Evolutionary conservation across 2,113 vertebrate species (phyloP).

Genomic region (Malurus cyaneus): DNA sequence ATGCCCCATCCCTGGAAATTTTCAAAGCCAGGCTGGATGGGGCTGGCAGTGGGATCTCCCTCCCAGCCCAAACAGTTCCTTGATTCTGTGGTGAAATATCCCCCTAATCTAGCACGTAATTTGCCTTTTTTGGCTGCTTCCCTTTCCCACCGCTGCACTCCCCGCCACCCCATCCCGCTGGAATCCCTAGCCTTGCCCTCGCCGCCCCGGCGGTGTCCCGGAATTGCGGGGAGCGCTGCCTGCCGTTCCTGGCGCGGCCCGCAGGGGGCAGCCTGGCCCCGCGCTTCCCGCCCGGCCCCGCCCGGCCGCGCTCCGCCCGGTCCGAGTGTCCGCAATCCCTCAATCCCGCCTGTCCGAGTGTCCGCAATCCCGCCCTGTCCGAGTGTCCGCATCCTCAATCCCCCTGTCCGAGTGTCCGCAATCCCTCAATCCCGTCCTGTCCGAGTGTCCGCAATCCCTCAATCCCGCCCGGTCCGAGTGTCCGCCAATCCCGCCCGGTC

Average conservation of each 20-base stretch:
- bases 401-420: too few relatives aligned
- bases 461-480: too few relatives aligned
- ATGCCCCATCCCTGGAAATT: background rate
- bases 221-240: background rate
- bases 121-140: rapidly evolving
- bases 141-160: rapidly evolving
- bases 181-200: rapidly evolving
- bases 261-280: conserved; percentile 39
- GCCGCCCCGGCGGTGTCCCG: background rate
- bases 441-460: too few relatives aligned
- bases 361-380: too few relatives aligned
- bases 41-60: background rate
- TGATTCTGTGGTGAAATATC: too few relatives aligned
- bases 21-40: background rate
- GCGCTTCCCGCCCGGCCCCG: background rate
- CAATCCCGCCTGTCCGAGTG: too few relatives aligned
- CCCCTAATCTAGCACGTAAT: rapidly evolving
- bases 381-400: too few relatives aligned
- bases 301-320: background rate
- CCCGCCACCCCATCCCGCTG: rapidly evolving
- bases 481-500: too few relatives aligned
- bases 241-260: background rate
- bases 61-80: background rate
- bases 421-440: too few relatives aligned
- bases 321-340: too few relatives aligned